These are phyloP conservation scores for Cremastinae sp. DNA, from an alignment of 2,888 invertebrate species.

Conservation along the genomic window DNA sequence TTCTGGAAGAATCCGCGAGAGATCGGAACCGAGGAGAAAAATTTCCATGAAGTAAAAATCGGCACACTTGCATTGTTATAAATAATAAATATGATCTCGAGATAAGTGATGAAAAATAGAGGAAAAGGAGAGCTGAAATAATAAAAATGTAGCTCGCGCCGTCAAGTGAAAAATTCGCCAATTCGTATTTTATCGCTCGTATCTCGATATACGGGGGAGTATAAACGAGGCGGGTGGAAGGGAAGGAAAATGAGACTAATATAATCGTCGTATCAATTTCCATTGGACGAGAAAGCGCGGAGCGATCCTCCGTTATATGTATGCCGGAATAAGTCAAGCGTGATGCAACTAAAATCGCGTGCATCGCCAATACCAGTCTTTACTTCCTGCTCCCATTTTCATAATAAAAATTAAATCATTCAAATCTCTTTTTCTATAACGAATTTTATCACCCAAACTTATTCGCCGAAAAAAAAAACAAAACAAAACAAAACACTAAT, in stretches of 20 bases:
- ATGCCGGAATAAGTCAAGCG: slow-evolving; percentile 22
- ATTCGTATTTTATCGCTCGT: slow-evolving; percentile 26
- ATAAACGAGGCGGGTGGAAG: slow-evolving; percentile 16
- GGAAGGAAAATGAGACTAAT: slow-evolving; percentile 20
- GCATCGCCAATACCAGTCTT: slow-evolving; percentile 12
- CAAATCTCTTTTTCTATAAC: no score
- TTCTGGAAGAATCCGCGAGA: no score
- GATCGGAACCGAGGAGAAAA: no score
- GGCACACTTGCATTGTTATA: slow-evolving; percentile 24
- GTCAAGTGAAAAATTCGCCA: not conserved
- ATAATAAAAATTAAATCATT: slow-evolving; percentile 22
- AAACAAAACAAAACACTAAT: no score
- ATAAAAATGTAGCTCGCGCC: slow-evolving; percentile 1
- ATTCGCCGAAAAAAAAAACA: no score
- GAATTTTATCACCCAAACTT: no score
- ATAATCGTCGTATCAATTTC: slow-evolving; percentile 40
- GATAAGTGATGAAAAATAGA: no score
- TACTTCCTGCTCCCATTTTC: slow-evolving; percentile 11
- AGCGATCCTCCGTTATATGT: slow-evolving; percentile 5
- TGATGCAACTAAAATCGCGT: not conserved
- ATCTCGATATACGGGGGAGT: slow-evolving; percentile 10
- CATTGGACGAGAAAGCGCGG: slow-evolving; percentile 44
- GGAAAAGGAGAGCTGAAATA: no score
- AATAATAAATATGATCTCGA: no score
- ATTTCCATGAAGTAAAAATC: no score